These are phyloP conservation scores for Montipora cactus DNA, from an alignment of 64 coral and sea anemone species.

Conservation along the genomic window DNA sequence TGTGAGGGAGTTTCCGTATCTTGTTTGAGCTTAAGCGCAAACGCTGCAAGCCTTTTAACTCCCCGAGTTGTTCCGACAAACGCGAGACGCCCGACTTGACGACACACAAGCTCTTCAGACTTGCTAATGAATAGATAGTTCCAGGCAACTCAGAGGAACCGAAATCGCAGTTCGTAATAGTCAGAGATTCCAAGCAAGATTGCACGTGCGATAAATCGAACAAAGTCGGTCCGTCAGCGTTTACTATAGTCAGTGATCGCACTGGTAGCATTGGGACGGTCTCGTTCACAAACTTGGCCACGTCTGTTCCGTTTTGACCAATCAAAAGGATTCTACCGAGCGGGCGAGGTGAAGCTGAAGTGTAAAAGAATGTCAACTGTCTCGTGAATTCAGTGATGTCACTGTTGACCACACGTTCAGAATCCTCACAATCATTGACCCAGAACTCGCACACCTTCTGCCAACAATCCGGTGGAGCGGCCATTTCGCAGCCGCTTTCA, in stretches of 20 bases:
- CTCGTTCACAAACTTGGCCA: conserved; percentile 81
- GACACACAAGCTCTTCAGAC: conserved; percentile 65
- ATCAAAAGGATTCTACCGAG: conserved; percentile 78
- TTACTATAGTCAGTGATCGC: conserved; percentile 64
- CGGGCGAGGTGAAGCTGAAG: conserved; percentile 48
- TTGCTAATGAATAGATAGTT: conserved; percentile 71
- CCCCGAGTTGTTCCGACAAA: conserved; percentile 63
- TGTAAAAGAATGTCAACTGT: conserved; percentile 73
- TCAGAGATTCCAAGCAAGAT: conserved; percentile 64
- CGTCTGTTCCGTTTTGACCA: conserved; percentile 88
- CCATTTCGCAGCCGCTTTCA: conserved; percentile 69
- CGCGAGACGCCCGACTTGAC: conserved; percentile 47
- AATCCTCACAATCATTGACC: conserved; percentile 66
- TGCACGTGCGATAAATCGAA: conserved; percentile 81
- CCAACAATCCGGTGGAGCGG: conserved; percentile 66
- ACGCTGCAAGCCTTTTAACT: conserved; percentile 70
- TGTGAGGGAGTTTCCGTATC: conserved; percentile 77
- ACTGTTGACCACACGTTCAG: conserved; percentile 63
- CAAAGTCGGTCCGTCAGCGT: conserved; percentile 51
- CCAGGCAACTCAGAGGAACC: conserved; percentile 70
- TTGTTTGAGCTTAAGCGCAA: conserved; percentile 81
- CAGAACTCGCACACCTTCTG: conserved; percentile 83
- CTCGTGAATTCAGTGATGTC: conserved; percentile 73
- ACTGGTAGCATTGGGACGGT: conserved; percentile 74
- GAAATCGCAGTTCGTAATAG: conserved; percentile 87